phyloP scores from a whole-genome alignment of 35 echinoderm and acorn worm genomes.

The Ptychodera flava region DNA sequence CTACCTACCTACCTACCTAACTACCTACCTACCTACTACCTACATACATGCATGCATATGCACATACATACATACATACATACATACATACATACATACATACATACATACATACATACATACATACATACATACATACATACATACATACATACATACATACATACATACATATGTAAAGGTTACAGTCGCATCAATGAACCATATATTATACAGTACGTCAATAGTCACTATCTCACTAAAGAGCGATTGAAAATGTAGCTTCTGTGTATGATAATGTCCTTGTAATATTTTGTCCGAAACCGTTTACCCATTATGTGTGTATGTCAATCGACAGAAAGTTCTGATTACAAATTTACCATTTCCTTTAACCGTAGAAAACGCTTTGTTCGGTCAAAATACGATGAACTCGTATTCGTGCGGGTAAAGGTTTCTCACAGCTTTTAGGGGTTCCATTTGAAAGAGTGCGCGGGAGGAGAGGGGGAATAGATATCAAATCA shows the following conservation, averaged over 20 bases:
- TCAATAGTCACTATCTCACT: background rate
- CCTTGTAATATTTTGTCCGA: background rate
- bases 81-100: slow-evolving; percentile 2
- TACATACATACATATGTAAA: background rate
- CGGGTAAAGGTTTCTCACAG: too few relatives aligned
- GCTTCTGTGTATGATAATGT: background rate
- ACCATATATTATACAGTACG: background rate
- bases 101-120: slow-evolving; percentile 2
- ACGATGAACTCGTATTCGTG: too few relatives aligned
- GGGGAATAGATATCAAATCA: too few relatives aligned
- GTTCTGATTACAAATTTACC: too few relatives aligned
- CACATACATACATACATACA: background rate
- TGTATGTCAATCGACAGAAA: background rate
- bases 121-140: slow-evolving; percentile 2
- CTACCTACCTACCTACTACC: background rate
- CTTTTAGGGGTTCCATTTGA: too few relatives aligned
- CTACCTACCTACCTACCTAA: background rate
- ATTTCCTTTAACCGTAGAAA: too few relatives aligned
- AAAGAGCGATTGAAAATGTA: background rate
- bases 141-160: background rate
- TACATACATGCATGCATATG: background rate
- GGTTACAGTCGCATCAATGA: background rate
- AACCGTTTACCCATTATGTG: background rate
- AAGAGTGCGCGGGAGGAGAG: too few relatives aligned
- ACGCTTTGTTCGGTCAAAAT: too few relatives aligned